Evolutionary conservation across 2,113 vertebrate genomes (phyloP), one percentile per base, ranked within the genome.

Genomic region (Sinocyclocheilus anshuiensis): DNA sequence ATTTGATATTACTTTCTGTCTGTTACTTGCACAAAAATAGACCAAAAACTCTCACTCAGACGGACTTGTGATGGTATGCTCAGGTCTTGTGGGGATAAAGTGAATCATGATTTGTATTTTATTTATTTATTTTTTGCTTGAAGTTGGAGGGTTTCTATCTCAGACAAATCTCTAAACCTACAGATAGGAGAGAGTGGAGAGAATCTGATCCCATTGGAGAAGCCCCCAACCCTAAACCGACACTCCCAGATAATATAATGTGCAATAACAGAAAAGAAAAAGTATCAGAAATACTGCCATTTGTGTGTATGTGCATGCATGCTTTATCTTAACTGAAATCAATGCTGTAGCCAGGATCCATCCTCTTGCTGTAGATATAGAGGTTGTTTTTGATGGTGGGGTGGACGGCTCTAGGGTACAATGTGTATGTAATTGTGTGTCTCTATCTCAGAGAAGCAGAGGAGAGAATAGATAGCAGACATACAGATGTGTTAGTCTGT

Each of bases 321-420:
- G 67, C 33, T 55, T 75, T 90, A 92, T 93, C 91, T 84, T 82
- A 87, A 91, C 87, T 84, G 86, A 75, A 85, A 91, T 93, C 92
- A 86, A 75, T 86, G 87, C 88, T 88, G 85, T 86, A 92, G 33
- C 90, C 78, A 84, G 81, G 78, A 81, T 88, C 87, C 79, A 63
- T 84, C 81, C 77, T 77, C 29, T 10, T 2, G 5, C 87, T 86
- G 89, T 67, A 80, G 75, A 91, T 87, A 86, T 59, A 39, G 61
- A 84, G 59, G 22, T 15, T 26, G 9, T 77, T 83, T 89, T 86
- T 87, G 16, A 77, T 67, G 63, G 20, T 45, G 36, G n/a, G 39
- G 72, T 79, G 63, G 72, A 48, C 57, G 65, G 80, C 80, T n/a
- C 24, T 45, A 24, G 20, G 72, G 67, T 53, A 36, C 53, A 39